A percentile compares a stretch with the other conserved stretches of the same genome.
Conservation (phyloP, 2,797 vertebrate genomes). For the Acipenser transmontanus region DNA sequence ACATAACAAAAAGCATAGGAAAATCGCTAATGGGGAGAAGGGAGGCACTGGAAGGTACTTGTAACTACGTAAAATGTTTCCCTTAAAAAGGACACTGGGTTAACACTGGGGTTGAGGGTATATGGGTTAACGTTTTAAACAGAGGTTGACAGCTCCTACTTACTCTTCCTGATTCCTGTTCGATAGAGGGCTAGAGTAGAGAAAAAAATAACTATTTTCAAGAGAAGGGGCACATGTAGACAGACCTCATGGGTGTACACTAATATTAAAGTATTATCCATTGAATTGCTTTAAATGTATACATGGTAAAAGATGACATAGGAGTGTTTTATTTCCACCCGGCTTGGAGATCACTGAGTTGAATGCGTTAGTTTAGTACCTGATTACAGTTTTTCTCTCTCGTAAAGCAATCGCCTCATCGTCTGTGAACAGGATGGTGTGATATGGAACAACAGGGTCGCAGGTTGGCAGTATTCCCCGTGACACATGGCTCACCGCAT, state of each 20-base stretch:
- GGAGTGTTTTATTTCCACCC: too few relatives aligned
- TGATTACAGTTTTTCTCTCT: conserved; percentile 73
- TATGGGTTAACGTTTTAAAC: conserved; percentile 24
- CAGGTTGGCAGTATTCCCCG: conserved; percentile 86
- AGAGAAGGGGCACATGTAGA: conserved; percentile 5
- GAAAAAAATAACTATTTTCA: conserved; percentile 42
- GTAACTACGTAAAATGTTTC: too few relatives aligned
- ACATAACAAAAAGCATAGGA: too few relatives aligned
- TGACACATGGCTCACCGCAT: conserved; percentile 62
- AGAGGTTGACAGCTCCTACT: conserved; percentile 38
- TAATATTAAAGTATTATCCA: too few relatives aligned
- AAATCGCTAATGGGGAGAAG: too few relatives aligned
- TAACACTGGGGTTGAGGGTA: background rate
- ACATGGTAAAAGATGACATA: too few relatives aligned
- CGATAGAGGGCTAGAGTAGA: conserved; percentile 48
- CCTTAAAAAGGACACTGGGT: background rate
- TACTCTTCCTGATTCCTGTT: conserved; percentile 47
- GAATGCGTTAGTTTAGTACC: conserved; percentile 49
- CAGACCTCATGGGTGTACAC: too few relatives aligned
- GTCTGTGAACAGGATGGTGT: conserved; percentile 89
- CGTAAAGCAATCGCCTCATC: conserved; percentile 62
- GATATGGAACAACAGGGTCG: conserved; percentile 74
- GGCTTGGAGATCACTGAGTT: too few relatives aligned
- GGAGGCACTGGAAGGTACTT: too few relatives aligned
- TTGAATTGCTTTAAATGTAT: too few relatives aligned